phyloP scores from a whole-genome alignment of 2,888 invertebrate species.

The Margaritifera margaritifera region DNA sequence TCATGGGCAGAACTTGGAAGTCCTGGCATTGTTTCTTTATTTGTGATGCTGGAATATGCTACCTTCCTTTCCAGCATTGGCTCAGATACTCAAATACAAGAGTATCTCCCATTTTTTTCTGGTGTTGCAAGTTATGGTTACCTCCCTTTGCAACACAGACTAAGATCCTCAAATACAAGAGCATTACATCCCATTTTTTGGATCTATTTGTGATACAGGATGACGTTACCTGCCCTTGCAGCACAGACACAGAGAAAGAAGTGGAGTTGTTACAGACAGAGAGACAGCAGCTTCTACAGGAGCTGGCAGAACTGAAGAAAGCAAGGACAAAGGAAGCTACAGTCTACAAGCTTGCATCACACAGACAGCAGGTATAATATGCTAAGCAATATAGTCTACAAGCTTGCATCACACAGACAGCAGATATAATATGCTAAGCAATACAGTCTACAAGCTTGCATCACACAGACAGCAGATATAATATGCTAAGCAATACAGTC shows the following conservation, averaged over 20 bases:
- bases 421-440: slow-evolving; percentile 20
- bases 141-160: too few relatives aligned
- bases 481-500: slow-evolving; percentile 11
- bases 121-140: too few relatives aligned
- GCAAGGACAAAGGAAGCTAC: slow-evolving; percentile 34
- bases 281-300: slow-evolving; percentile 43
- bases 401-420: slow-evolving; percentile 36
- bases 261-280: slow-evolving; percentile 56
- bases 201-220: slow-evolving; percentile 5
- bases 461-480: slow-evolving; percentile 40
- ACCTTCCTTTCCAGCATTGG: too few relatives aligned
- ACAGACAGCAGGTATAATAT: slow-evolving; percentile 37
- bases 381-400: slow-evolving; percentile 20
- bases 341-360: slow-evolving; percentile 31
- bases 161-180: too few relatives aligned
- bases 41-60: too few relatives aligned
- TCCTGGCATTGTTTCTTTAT: too few relatives aligned
- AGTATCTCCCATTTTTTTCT: too few relatives aligned
- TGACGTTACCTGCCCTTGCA: slow-evolving; percentile 37
- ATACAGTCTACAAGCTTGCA: slow-evolving; percentile 32
- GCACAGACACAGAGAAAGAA: slow-evolving; percentile 63
- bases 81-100: too few relatives aligned
- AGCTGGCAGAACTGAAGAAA: slow-evolving; percentile 42
- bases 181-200: too few relatives aligned
- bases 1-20: too few relatives aligned